Evolutionary conservation across 30 jellyfish, hydroid and myxozoan genomes (phyloP).

Genomic region (Chironex yamaguchii): DNA sequence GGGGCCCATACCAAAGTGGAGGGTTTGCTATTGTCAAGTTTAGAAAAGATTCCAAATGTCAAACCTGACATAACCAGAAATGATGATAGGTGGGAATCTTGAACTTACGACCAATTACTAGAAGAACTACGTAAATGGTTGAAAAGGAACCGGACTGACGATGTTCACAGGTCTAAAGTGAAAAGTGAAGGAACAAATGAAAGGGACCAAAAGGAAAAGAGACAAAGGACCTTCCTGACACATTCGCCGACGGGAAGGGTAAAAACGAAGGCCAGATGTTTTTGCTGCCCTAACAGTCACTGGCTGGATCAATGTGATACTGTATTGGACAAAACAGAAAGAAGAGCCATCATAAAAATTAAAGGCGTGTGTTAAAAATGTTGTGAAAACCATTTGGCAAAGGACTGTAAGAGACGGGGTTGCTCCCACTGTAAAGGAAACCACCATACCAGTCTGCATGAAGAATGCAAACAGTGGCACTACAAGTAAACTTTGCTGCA

Average conservation of each 20-base stretch:
- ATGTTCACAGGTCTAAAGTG: background rate
- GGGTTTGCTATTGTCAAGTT: slow-evolving; percentile 30
- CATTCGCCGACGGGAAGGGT: too few species aligned
- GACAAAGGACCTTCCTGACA: too few species aligned
- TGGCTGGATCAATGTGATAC: slow-evolving; percentile 60
- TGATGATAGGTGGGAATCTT: slow-evolving; percentile 53
- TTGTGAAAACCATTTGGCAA: slow-evolving; percentile 49
- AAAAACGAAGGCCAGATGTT: slow-evolving; percentile 44
- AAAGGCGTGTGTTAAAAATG: slow-evolving; percentile 53
- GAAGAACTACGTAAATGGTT: slow-evolving; percentile 53
- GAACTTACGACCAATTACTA: slow-evolving; percentile 29
- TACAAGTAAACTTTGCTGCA: slow-evolving; percentile 2
- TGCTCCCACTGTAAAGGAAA: slow-evolving; percentile 57
- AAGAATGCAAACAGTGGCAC: slow-evolving; percentile 25
- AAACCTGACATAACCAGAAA: slow-evolving; percentile 60
- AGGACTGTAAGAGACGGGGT: slow-evolving; percentile 49
- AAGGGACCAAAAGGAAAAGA: too few species aligned
- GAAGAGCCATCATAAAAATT: slow-evolving; percentile 39
- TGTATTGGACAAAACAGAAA: slow-evolving; percentile 21
- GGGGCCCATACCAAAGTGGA: background rate
- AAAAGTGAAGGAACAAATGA: too few species aligned
- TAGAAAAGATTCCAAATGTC: slow-evolving; percentile 26
- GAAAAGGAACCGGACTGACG: slow-evolving; percentile 26
- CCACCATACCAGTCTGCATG: slow-evolving; percentile 62
- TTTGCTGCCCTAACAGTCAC: slow-evolving; percentile 58